Conservation (phyloP, 2,888 invertebrate species). For the Orthonevra nobilis region DNA sequence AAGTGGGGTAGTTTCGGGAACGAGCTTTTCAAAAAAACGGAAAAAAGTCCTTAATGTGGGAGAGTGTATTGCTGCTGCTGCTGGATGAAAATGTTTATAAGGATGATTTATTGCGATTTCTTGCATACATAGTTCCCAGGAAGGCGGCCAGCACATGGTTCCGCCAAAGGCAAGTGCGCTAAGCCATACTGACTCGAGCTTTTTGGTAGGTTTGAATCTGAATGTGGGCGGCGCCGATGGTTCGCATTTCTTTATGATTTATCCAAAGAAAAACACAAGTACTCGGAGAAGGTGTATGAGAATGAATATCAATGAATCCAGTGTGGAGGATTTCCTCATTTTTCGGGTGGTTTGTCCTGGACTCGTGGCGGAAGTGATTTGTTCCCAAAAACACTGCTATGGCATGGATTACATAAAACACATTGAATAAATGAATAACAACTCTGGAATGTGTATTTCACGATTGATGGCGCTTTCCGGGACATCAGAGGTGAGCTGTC, state of each 20-base stretch:
- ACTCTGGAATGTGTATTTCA: not conserved
- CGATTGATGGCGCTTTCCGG: no score
- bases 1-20: no score
- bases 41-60: not conserved
- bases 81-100: constrained; percentile 7
- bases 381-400: not conserved
- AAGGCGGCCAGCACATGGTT: no score
- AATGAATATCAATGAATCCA: constrained; percentile 17
- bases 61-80: constrained; percentile 12
- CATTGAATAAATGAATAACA: constrained; percentile 21
- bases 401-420: constrained; percentile 2
- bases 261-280: constrained; percentile 16
- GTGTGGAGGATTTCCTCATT: not conserved
- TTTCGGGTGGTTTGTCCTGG: not conserved
- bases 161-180: constrained; percentile 21
- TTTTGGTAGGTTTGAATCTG: constrained; percentile 24
- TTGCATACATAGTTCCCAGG: no score
- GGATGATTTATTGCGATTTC: constrained; percentile 34
- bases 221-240: no score
- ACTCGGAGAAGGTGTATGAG: not conserved
- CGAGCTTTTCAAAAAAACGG: not conserved
- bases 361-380: not conserved
- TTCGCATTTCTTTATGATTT: constrained; percentile 30
- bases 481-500: no score
- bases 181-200: constrained; percentile 32